These are phyloP conservation scores for Scomber colias DNA, from an alignment of 2,113 vertebrate species.

Conservation along the genomic window DNA sequence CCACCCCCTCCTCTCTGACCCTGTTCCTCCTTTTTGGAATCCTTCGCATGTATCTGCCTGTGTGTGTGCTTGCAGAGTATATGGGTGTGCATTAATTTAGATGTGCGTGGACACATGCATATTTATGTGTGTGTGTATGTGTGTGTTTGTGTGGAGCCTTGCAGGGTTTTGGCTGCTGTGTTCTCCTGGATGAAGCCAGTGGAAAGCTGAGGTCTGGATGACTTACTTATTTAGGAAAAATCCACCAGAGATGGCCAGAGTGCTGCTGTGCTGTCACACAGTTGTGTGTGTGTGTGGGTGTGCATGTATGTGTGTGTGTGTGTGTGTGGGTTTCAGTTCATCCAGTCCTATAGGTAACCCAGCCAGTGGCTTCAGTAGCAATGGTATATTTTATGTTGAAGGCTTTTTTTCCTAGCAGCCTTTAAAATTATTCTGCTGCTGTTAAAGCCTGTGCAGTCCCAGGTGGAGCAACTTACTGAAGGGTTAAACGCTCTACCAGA, in stretches of 20 bases:
- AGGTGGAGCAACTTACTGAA: slow-evolving; percentile 59
- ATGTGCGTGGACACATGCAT: slow-evolving; percentile 20
- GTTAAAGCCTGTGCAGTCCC: slow-evolving; percentile 57
- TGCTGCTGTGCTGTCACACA: slow-evolving; percentile 66
- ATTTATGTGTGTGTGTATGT: slow-evolving; percentile 40
- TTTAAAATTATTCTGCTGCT: slow-evolving; percentile 70
- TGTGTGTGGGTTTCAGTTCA: slow-evolving; percentile 37
- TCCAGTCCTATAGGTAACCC: slow-evolving; percentile 32
- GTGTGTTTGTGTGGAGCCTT: slow-evolving; percentile 43
- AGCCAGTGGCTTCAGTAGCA: slow-evolving; percentile 46
- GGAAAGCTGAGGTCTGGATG: slow-evolving; percentile 79
- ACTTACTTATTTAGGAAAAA: slow-evolving; percentile 80
- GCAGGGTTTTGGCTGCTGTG: slow-evolving; percentile 61
- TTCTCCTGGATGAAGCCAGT: slow-evolving; percentile 61
- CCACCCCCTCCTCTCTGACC: not conserved
- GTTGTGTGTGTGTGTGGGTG: slow-evolving; percentile 31
- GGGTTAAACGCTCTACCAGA: slow-evolving; percentile 78
- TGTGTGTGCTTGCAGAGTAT: slow-evolving; percentile 1
- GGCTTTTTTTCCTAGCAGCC: slow-evolving; percentile 53
- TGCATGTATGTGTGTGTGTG: slow-evolving; percentile 15
- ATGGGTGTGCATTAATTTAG: slow-evolving; percentile 4
- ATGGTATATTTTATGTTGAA: slow-evolving; percentile 53
- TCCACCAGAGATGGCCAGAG: slow-evolving; percentile 57
- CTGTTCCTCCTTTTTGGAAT: slow-evolving; percentile 31
- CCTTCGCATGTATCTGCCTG: slow-evolving; percentile 12